Conservation (phyloP, 2,113 vertebrate species). For the Trematocara zebra region DNA sequence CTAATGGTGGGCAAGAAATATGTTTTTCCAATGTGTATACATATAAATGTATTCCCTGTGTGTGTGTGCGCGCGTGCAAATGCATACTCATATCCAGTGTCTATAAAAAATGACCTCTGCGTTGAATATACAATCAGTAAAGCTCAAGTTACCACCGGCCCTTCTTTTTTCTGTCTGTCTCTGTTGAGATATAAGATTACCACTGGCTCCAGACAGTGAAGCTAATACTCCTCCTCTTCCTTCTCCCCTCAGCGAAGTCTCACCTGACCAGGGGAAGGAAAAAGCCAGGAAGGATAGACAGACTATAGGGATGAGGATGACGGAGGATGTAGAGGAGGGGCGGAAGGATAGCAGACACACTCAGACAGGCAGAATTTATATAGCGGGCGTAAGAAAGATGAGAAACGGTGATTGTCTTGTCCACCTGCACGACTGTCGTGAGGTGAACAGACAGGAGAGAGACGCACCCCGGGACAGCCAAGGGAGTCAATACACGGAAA, state of each 20-base stretch:
- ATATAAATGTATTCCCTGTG: neutral
- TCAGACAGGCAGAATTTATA: neutral
- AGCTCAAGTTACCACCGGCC: conserved; percentile 54
- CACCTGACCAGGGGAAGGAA: conserved; percentile 37
- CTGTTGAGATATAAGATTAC: conserved; percentile 65
- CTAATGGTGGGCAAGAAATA: neutral
- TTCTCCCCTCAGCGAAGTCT: conserved; percentile 10
- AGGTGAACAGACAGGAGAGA: conserved; percentile 13
- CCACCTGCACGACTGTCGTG: conserved; percentile 25
- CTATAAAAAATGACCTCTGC: conserved; percentile 61
- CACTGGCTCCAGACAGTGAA: conserved; percentile 69
- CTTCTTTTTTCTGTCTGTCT: conserved; percentile 29
- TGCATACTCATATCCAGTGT: conserved; percentile 44
- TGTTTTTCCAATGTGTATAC: neutral
- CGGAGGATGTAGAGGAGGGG: neutral
- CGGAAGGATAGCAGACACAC: neutral
- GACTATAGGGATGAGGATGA: conserved; percentile 26
- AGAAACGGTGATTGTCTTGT: conserved; percentile 19
- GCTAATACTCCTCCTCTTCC: conserved; percentile 36
- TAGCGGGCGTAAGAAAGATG: conserved; percentile 3
- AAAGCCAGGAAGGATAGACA: neutral
- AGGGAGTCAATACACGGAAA: conserved; percentile 36
- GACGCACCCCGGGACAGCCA: neutral
- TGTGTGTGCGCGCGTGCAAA: neutral
- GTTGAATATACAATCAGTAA: conserved; percentile 58